phyloP scores from a whole-genome alignment of 64 coral and sea anemone species.

The Catalaphyllia jardinei region DNA sequence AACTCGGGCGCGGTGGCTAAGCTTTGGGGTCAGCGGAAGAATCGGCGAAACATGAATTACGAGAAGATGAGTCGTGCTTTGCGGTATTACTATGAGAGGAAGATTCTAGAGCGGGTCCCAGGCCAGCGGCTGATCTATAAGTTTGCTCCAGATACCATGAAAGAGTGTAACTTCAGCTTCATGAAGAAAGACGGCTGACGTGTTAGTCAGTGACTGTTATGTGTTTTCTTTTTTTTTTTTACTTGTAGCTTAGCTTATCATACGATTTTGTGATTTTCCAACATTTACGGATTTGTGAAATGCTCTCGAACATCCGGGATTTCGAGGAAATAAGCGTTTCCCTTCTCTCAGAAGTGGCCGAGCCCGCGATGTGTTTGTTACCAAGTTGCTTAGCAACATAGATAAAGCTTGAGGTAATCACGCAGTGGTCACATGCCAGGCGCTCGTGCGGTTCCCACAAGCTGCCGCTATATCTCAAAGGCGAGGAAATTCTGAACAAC shows the following conservation, averaged over 20 bases:
- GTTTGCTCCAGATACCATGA: constrained; percentile 93
- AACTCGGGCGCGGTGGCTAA: constrained; percentile 94
- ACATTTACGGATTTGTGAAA: background rate
- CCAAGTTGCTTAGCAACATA: too few species aligned
- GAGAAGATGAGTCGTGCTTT: constrained; percentile 71
- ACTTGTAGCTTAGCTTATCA: background rate
- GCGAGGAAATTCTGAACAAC: too few species aligned
- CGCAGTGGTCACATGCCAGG: background rate
- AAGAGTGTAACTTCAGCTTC: constrained; percentile 94
- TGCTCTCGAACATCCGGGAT: background rate
- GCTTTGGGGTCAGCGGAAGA: constrained; percentile 98
- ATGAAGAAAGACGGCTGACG: constrained; percentile 69
- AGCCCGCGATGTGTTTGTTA: background rate
- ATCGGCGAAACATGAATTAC: constrained; percentile 81
- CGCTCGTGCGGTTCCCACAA: background rate
- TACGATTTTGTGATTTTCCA: constrained; percentile 9
- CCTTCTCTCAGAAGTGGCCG: background rate
- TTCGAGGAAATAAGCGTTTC: background rate
- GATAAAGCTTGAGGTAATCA: too few species aligned
- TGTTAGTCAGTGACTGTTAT: background rate
- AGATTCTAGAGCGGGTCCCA: constrained; percentile 66
- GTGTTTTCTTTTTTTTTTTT: background rate
- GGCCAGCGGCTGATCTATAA: constrained; percentile 94
- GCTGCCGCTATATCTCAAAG: background rate
- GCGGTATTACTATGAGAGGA: constrained; percentile 62